Conservation (phyloP, 1,140 invertebrate genomes). For the Cotesia glomerata region DNA sequence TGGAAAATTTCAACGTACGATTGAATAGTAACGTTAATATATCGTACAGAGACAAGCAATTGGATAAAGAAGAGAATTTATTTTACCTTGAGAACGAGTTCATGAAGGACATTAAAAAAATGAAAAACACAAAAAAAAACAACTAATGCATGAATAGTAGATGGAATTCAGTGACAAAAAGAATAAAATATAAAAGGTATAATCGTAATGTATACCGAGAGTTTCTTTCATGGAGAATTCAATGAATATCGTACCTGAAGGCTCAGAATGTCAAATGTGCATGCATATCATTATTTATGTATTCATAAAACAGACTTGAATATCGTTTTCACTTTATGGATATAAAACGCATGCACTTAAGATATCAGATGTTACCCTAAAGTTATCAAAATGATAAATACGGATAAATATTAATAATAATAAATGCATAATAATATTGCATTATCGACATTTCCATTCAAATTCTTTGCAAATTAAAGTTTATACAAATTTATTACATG, state of each 20-base stretch:
- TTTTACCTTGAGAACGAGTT: conserved; percentile 26
- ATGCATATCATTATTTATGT: conserved; percentile 25
- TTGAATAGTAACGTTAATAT: neutral
- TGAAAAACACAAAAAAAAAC: neutral
- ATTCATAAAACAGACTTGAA: conserved; percentile 23
- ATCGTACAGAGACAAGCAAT: neutral
- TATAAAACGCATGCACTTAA: conserved; percentile 24
- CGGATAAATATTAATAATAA: neutral
- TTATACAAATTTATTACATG: too few relatives aligned
- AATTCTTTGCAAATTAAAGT: too few relatives aligned
- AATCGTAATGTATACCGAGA: conserved; percentile 20
- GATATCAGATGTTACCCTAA: conserved; percentile 23
- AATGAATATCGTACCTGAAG: conserved; percentile 25
- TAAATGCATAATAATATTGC: conserved; percentile 4
- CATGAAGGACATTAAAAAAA: neutral
- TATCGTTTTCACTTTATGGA: conserved; percentile 28
- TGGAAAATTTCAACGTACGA: neutral
- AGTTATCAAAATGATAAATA: conserved; percentile 16
- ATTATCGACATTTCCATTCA: neutral
- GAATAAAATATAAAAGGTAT: conserved; percentile 19
- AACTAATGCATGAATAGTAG: conserved; percentile 19
- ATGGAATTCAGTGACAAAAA: conserved; percentile 11
- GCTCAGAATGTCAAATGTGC: conserved; percentile 25
- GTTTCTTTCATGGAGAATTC: conserved; percentile 26
- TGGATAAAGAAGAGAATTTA: conserved; percentile 14